Conservation (phyloP, 2,888 invertebrate species). For the Linhomoeus sp. region DNA sequence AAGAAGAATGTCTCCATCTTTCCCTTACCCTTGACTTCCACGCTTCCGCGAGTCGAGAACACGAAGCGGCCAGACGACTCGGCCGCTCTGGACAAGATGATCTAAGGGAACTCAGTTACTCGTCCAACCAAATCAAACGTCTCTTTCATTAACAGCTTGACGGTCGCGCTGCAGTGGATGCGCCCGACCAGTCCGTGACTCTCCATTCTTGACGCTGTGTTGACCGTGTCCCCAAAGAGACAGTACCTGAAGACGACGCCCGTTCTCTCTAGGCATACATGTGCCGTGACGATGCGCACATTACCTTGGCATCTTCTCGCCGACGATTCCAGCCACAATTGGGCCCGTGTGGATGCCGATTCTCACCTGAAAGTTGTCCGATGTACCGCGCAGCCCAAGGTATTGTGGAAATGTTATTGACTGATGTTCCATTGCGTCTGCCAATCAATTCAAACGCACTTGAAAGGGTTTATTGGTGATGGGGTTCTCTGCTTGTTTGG, state of each 20-base stretch:
- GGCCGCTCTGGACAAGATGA: conserved; percentile 10
- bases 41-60: conserved; percentile 15
- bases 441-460: background rate
- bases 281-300: too few species aligned
- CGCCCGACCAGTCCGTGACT: conserved; percentile 12
- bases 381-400: too few species aligned
- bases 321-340: conserved; percentile 18
- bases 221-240: conserved; percentile 18
- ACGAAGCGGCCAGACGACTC: conserved; percentile 17
- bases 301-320: conserved; percentile 14
- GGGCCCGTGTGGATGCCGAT: conserved; percentile 15
- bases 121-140: too few species aligned
- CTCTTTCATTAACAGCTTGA: too few species aligned
- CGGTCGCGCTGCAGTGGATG: conserved; percentile 16
- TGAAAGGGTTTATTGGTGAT: background rate
- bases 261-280: too few species aligned
- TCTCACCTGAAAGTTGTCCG: conserved; percentile 8
- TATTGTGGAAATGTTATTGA: too few species aligned
- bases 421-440: too few species aligned
- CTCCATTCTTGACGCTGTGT: conserved; percentile 16
- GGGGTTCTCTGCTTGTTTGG: conserved; percentile 1
- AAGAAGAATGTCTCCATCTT: conserved; percentile 21
- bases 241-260: conserved; percentile 15
- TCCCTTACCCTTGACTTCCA: conserved; percentile 19
- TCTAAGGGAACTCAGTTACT: background rate